A percentile compares a stretch with the other conserved stretches of the same genome.
phyloP scores from a whole-genome alignment of 92 coral and sea anemone genomes.

The Epizoanthus fatuus region DNA sequence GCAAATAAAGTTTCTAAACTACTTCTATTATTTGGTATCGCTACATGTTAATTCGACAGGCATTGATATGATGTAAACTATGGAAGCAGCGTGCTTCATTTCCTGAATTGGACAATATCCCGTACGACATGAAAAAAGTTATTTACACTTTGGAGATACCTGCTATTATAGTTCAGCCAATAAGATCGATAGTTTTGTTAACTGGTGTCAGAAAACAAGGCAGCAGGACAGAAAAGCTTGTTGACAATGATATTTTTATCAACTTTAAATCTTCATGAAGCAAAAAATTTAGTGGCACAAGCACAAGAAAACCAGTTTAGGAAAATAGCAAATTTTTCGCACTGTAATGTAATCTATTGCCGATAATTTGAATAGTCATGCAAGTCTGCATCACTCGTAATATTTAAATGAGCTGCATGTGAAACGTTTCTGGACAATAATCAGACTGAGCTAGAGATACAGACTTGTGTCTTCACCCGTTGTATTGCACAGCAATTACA shows the following conservation, averaged over 20 bases:
- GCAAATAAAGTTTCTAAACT: conserved; percentile 5
- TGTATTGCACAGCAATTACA: too few species aligned
- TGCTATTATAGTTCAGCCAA: conserved; percentile 1
- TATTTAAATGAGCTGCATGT: not conserved
- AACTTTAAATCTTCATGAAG: not conserved
- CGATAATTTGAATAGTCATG: not conserved
- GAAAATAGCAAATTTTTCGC: not conserved
- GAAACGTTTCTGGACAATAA: not conserved
- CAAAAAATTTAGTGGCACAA: not conserved
- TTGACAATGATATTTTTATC: not conserved
- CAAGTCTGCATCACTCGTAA: not conserved
- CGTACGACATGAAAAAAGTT: not conserved
- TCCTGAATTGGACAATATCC: not conserved
- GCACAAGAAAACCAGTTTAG: not conserved
- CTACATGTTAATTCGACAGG: not conserved
- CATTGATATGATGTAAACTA: conserved; percentile 2
- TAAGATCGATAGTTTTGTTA: not conserved
- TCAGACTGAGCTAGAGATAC: not conserved
- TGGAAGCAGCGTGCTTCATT: not conserved
- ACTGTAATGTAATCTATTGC: not conserved
- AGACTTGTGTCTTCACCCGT: too few species aligned
- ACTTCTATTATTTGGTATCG: not conserved
- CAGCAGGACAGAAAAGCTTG: not conserved
- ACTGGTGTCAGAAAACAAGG: not conserved
- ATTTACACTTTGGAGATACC: conserved; percentile 4